These are phyloP conservation scores for Spodoptera littoralis DNA, from an alignment of 2,888 invertebrate genomes.

Conservation along the genomic window DNA sequence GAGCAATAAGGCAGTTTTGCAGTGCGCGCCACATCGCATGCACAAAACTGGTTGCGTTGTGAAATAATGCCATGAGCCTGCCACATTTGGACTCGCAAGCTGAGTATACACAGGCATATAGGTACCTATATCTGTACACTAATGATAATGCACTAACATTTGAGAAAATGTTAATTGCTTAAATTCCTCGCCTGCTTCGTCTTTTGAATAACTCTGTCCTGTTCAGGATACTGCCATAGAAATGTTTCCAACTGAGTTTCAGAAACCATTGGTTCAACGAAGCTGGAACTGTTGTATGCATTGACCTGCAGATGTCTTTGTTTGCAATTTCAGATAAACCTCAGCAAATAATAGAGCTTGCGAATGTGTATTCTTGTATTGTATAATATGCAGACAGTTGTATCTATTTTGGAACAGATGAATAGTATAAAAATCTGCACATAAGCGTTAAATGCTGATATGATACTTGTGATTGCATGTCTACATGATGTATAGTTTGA, in stretches of 20 bases:
- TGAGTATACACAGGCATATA: constrained; percentile 11
- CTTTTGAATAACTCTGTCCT: constrained; percentile 34
- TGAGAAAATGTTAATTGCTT: constrained; percentile 42
- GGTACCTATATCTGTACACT: constrained; percentile 19
- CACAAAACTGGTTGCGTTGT: constrained; percentile 75
- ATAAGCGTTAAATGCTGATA: constrained; percentile 9
- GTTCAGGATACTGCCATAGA: constrained; percentile 32
- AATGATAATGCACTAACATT: constrained; percentile 46
- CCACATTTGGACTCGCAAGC: constrained; percentile 58
- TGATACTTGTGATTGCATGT: constrained; percentile 4
- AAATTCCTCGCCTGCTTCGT: constrained; percentile 21
- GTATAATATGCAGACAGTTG: constrained; percentile 29
- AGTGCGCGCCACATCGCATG: constrained; percentile 71
- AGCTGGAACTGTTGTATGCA: constrained; percentile 45
- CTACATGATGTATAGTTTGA: constrained; percentile 6
- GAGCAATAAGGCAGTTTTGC: constrained; percentile 73
- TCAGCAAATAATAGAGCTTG: constrained; percentile 37
- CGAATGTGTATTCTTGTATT: constrained; percentile 27
- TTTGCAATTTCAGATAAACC: constrained; percentile 45
- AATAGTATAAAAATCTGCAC: constrained; percentile 16
- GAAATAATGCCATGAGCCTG: constrained; percentile 71
- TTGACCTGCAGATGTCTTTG: constrained; percentile 44
- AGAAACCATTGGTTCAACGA: constrained; percentile 29
- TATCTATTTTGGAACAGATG: constrained; percentile 21
- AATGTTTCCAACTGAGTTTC: constrained; percentile 47